Evolutionary conservation across 2,888 invertebrate genomes (phyloP).

Genomic region (Latheticus oryzae): DNA sequence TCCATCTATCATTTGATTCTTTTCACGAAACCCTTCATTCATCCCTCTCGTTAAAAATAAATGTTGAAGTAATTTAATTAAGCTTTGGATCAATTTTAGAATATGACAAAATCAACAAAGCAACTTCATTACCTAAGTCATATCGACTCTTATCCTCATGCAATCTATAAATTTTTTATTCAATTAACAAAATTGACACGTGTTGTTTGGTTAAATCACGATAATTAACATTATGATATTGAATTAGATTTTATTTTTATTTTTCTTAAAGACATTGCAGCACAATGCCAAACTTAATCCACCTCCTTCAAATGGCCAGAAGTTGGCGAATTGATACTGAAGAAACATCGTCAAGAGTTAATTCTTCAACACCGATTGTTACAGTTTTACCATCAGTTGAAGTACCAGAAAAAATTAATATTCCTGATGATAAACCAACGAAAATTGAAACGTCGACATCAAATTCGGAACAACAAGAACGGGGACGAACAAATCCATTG

Average conservation of each 20-base stretch:
- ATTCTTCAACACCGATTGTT: constrained; percentile 60
- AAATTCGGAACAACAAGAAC: too few relatives aligned
- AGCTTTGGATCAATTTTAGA: constrained; percentile 5
- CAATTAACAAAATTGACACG: constrained; percentile 22
- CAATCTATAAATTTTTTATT: constrained; percentile 27
- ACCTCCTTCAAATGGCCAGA: constrained; percentile 55
- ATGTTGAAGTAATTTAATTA: constrained; percentile 14
- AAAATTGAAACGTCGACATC: constrained; percentile 24
- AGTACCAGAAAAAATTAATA: constrained; percentile 51
- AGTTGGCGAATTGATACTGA: constrained; percentile 59
- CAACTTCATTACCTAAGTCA: constrained; percentile 8
- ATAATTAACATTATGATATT: too few relatives aligned
- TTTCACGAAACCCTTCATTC: too few relatives aligned
- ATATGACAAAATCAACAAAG: constrained; percentile 15
- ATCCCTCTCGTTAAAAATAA: constrained; percentile 22
- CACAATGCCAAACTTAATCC: constrained; percentile 56
- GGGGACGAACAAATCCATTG: constrained; percentile 15
- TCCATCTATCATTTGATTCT: too few relatives aligned
- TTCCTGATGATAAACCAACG: constrained; percentile 30
- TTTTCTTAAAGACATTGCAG: too few relatives aligned
- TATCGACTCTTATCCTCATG: constrained; percentile 29
- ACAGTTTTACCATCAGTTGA: constrained; percentile 59
- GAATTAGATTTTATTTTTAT: too few relatives aligned
- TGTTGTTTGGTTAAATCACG: too few relatives aligned
- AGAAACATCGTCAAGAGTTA: constrained; percentile 41